A percentile compares a stretch with the other conserved stretches of the same genome.
Evolutionary conservation across 2,888 invertebrate genomes (phyloP).

Genomic region (Sylvicola cinctus): DNA sequence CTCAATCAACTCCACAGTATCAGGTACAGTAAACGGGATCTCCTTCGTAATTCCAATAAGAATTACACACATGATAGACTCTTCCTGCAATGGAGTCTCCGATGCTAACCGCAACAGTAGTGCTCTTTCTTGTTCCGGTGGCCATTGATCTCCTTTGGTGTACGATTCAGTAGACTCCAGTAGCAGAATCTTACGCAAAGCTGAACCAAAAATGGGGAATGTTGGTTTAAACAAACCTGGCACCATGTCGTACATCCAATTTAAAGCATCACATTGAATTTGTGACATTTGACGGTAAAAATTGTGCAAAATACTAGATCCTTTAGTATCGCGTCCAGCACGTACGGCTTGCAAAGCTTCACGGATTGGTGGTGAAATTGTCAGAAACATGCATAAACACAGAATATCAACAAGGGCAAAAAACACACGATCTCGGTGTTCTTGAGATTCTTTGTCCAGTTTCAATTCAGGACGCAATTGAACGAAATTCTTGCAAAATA

Average conservation of each 20-base stretch:
- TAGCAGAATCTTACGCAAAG: slow-evolving; percentile 58
- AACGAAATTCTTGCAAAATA: slow-evolving; percentile 60
- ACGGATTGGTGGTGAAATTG: slow-evolving; percentile 46
- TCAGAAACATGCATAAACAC: slow-evolving; percentile 65
- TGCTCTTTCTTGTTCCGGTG: slow-evolving; percentile 72
- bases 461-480: slow-evolving; percentile 32
- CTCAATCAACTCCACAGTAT: slow-evolving; percentile 71
- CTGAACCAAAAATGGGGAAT: slow-evolving; percentile 50
- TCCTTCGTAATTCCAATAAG: slow-evolving; percentile 58
- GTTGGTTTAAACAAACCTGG: slow-evolving; percentile 51
- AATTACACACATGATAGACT: slow-evolving; percentile 60
- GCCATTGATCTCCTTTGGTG: slow-evolving; percentile 73
- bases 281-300: slow-evolving; percentile 29
- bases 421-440: slow-evolving; percentile 68
- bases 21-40: slow-evolving; percentile 57
- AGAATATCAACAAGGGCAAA: slow-evolving; percentile 65
- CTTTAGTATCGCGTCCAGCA: slow-evolving; percentile 28
- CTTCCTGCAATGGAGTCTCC: slow-evolving; percentile 75
- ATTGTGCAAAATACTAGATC: slow-evolving; percentile 17
- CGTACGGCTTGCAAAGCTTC: slow-evolving; percentile 38
- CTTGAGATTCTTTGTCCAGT: slow-evolving; percentile 36
- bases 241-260: slow-evolving; percentile 73
- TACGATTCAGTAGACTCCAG: slow-evolving; percentile 61
- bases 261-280: slow-evolving; percentile 70
- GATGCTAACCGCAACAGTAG: slow-evolving; percentile 58